These are phyloP conservation scores for Macrochelys suwanniensis DNA, from an alignment of 2,797 vertebrate species.

Conservation along the genomic window DNA sequence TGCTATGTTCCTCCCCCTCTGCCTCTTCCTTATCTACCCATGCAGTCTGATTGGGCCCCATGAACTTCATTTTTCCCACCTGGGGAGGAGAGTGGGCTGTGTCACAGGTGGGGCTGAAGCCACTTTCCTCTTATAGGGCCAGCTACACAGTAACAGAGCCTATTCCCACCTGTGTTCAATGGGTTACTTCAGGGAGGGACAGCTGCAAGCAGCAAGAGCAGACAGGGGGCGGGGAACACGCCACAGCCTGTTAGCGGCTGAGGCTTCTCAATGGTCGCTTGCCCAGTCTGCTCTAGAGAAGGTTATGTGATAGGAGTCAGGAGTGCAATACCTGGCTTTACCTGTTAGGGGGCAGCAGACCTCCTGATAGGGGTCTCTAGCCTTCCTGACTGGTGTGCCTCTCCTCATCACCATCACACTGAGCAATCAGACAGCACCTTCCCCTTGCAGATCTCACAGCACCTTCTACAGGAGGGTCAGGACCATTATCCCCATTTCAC, in stretches of 20 bases:
- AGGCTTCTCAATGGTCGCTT: neutral
- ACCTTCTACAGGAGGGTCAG: neutral
- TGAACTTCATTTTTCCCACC: too few relatives aligned
- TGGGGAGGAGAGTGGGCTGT: too few relatives aligned
- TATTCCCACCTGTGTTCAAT: constrained; percentile 7
- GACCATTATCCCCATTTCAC: neutral
- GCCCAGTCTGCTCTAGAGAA: neutral
- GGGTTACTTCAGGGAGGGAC: constrained; percentile 29
- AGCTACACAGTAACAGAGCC: too few relatives aligned
- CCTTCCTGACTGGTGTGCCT: too few relatives aligned
- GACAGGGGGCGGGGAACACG: neutral
- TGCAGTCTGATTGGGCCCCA: too few relatives aligned
- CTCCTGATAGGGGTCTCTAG: neutral
- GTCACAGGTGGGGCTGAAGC: too few relatives aligned
- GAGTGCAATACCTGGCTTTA: too few relatives aligned
- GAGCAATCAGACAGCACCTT: neutral
- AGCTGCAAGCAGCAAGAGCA: neutral
- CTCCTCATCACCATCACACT: neutral
- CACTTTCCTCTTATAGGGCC: too few relatives aligned
- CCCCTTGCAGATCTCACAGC: neutral
- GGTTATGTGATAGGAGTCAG: too few relatives aligned
- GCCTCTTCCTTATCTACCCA: too few relatives aligned
- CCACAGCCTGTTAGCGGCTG: neutral
- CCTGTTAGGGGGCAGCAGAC: neutral
- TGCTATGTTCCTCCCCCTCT: too few relatives aligned